These are phyloP conservation scores for Dendrocincla fuliginosa DNA, from an alignment of 2,797 vertebrate species.

Conservation along the genomic window DNA sequence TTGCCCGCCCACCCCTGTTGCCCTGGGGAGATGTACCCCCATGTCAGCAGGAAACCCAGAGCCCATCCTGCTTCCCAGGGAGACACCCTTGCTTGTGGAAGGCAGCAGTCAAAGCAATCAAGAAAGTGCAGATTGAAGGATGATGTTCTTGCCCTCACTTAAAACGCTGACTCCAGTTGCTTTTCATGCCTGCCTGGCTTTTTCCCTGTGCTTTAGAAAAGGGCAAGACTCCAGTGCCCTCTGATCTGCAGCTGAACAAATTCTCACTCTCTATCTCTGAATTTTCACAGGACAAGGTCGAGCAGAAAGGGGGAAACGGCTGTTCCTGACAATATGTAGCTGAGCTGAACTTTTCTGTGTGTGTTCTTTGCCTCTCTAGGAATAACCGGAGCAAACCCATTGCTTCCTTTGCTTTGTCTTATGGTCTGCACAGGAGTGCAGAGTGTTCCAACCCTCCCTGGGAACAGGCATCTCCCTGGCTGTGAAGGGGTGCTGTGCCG, in stretches of 20 bases:
- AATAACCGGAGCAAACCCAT: neutral
- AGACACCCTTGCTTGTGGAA: neutral
- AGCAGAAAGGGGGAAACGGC: neutral
- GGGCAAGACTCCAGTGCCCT: neutral
- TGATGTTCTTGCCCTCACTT: neutral
- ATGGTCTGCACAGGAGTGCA: neutral
- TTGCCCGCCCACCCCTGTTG: neutral
- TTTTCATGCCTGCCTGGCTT: neutral
- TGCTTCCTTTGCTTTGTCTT: neutral
- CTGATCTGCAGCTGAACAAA: neutral
- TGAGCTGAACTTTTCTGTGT: neutral
- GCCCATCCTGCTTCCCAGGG: rapidly evolving
- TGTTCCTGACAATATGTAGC: neutral
- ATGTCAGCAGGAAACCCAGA: neutral
- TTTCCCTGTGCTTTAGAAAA: neutral
- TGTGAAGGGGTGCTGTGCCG: rapidly evolving
- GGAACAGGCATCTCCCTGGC: neutral
- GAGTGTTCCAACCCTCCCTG: neutral
- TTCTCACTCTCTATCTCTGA: neutral
- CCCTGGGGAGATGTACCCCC: neutral
- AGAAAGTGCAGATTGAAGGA: neutral
- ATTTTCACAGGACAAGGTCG: rapidly evolving
- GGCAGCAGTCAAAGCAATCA: neutral
- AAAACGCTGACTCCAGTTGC: neutral
- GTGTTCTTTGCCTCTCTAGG: neutral